Evolutionary conservation across 2,888 invertebrate species (phyloP).

Genomic region (Lepidocyrtoides sp.): DNA sequence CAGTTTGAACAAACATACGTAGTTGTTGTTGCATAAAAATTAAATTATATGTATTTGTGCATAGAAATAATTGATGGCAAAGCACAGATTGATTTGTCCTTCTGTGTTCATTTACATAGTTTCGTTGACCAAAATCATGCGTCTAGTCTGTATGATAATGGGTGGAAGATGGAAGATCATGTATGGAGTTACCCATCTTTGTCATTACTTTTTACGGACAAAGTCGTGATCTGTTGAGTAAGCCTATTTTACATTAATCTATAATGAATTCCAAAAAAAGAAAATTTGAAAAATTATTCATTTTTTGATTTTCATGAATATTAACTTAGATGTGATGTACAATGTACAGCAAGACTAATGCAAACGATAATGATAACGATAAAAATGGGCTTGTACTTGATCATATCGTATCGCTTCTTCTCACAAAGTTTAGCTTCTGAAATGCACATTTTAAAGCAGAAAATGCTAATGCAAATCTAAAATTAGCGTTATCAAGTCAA

Average conservation of each 20-base stretch:
- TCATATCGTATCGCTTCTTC: neutral
- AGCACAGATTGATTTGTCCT: constrained; percentile 1
- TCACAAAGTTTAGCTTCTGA: neutral
- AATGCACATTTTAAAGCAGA: neutral
- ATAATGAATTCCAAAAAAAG: neutral
- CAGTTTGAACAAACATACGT: neutral
- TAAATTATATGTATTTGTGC: neutral
- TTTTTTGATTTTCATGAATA: neutral
- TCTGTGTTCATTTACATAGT: neutral
- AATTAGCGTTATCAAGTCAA: constrained; percentile 2
- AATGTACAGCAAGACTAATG: no score
- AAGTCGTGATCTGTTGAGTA: constrained; percentile 24
- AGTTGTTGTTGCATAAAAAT: no score
- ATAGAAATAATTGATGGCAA: neutral
- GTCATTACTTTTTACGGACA: constrained; percentile 20
- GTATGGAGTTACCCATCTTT: neutral
- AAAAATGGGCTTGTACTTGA: constrained; percentile 24
- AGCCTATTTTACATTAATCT: neutral
- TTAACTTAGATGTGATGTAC: neutral
- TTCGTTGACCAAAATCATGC: neutral
- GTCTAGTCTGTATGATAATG: neutral
- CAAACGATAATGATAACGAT: no score
- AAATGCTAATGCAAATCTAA: constrained; percentile 19
- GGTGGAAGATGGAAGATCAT: neutral
- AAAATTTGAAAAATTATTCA: neutral